phyloP scores from a whole-genome alignment of 2,888 invertebrate genomes.

The Zygaena filipendulae region DNA sequence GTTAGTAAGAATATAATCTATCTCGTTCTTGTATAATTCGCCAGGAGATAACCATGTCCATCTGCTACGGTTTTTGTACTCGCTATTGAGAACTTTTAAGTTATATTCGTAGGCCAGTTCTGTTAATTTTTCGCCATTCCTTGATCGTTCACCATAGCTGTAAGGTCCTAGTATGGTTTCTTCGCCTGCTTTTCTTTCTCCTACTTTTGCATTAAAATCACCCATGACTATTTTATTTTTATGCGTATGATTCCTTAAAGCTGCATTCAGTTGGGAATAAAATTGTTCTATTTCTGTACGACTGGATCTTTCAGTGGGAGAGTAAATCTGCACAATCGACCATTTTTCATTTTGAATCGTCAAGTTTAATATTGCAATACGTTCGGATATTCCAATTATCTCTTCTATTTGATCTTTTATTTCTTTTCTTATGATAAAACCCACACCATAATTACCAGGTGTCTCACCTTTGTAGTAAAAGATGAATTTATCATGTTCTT shows the following conservation, averaged over 20 bases:
- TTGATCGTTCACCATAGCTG: not conserved
- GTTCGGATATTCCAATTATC: slow-evolving; percentile 15
- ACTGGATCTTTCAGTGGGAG: slow-evolving; percentile 9
- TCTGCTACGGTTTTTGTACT: not conserved
- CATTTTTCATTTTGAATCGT: slow-evolving; percentile 3
- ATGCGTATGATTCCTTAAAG: slow-evolving; percentile 5
- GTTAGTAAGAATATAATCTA: slow-evolving; percentile 1
- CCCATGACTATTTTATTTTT: slow-evolving; percentile 12
- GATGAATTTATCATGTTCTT: slow-evolving; percentile 12
- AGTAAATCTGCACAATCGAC: slow-evolving; percentile 12
- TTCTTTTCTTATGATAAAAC: slow-evolving; percentile 13
- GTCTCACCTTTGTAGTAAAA: slow-evolving; percentile 11
- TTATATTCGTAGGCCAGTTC: not conserved
- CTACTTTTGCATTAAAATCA: slow-evolving; percentile 15
- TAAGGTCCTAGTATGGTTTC: slow-evolving; percentile 12
- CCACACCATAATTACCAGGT: slow-evolving; percentile 9
- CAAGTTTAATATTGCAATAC: slow-evolving; percentile 14
- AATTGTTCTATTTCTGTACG: slow-evolving; percentile 7
- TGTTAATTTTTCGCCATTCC: not conserved
- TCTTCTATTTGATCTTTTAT: slow-evolving; percentile 11
- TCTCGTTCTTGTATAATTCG: not conserved
- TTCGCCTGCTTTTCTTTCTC: slow-evolving; percentile 8
- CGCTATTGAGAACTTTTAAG: slow-evolving; percentile 1
- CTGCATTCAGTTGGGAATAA: slow-evolving; percentile 3
- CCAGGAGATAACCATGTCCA: not conserved